Base-by-base conservation (phyloP, 2,888 invertebrate genomes). In the Lissonota sp. region DNA sequence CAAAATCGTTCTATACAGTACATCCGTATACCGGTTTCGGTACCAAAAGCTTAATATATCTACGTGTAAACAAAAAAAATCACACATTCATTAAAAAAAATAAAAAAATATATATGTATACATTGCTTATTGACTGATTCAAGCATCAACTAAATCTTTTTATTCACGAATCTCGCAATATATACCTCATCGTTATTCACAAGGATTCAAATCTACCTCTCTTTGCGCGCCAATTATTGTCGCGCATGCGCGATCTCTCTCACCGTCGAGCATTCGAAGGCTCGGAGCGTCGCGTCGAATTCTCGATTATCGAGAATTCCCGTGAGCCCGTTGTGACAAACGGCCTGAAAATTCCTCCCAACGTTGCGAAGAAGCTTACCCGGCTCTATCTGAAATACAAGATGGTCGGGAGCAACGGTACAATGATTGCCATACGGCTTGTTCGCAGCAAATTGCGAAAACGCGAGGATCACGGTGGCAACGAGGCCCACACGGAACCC, bases 361-460 rank as follows among this genome's bases (percentile, higher is more conserved):
- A 82, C 87, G 83, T 87, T 62, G 82, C 87, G 78, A 89, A 88
- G 83, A 91, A 90, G 86, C 88, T 91, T 82, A 85, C 88, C 86
- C 89, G 88, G 86, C 88, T 91, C 87, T 91, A 89, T 88, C 85
- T 86, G 70, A 92, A 89, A 85, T 89, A 86, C 91, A 95, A 94
- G 91, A 97, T 97, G 97, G 97, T 97, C 93, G 97, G 97, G 93
- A 96, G 95, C 94, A 96, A 96, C 94, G 96, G 96, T 93, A 96
- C 96, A 92, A 95, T 97, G 95, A 96, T 96, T 94, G 96, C 97
- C 93, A 96, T 97, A 93, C 97, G 97, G 94, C 96, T 97, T 95
- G 97, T 97, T 94, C 97, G 97, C 95, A 97, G 97, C 94, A 97
- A 97, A 94, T 95, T 97, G 94, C 95, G 97, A 91, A 97, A 97